These are phyloP conservation scores for Charadrius vociferus DNA, from an alignment of 2,113 vertebrate genomes.

Conservation along the genomic window DNA sequence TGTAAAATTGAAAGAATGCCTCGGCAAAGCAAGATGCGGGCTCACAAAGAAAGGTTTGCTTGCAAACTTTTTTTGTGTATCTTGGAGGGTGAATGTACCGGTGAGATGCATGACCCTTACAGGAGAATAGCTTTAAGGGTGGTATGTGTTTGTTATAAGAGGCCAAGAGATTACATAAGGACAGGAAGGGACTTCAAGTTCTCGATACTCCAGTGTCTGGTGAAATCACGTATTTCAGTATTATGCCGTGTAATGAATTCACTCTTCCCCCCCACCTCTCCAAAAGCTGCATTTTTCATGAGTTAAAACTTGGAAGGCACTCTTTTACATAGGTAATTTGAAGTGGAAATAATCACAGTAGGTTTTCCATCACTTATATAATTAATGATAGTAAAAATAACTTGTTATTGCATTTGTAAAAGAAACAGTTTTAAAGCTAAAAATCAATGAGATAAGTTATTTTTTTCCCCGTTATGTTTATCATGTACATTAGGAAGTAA, in stretches of 20 bases:
- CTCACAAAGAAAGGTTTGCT: background rate
- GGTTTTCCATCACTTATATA: background rate
- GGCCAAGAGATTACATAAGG: background rate
- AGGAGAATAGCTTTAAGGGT: background rate
- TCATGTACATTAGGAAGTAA: background rate
- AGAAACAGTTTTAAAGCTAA: background rate
- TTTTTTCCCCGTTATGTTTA: background rate
- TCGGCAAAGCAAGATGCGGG: background rate
- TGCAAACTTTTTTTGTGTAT: too few species aligned
- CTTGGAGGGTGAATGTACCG: background rate
- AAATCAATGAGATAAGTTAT: background rate
- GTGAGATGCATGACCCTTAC: background rate
- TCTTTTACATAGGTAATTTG: background rate
- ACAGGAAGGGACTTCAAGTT: background rate
- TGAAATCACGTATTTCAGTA: background rate
- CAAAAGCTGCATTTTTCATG: background rate
- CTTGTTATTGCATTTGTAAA: background rate
- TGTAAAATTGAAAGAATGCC: background rate
- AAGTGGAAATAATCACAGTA: background rate
- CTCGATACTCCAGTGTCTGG: background rate
- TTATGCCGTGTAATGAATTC: background rate
- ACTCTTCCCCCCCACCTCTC: fast-evolving
- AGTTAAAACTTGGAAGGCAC: background rate
- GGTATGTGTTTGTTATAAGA: background rate
- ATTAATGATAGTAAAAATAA: background rate